Base-by-base conservation (phyloP, 2,888 invertebrate species). In the Dilophus febrilis region DNA sequence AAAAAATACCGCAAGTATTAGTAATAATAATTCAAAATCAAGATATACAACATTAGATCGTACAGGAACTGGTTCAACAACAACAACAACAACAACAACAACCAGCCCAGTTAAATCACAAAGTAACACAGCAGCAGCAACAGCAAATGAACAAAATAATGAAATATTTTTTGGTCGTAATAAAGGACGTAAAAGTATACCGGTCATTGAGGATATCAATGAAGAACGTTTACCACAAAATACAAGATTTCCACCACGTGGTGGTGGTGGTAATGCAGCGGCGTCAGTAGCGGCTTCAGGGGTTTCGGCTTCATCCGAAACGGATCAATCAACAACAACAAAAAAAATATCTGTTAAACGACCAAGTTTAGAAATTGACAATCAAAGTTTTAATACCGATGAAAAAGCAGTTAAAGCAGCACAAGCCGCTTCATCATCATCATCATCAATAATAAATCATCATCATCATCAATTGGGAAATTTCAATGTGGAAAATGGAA, bases 231-330 rank as follows among this genome's bases (percentile, higher is more conserved):
- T 86, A 46, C 86, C 86, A 2, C 72, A 76, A n/a, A 83, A 78
- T 53, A 85, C 86, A n/a, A 74, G 86, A 46, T 86, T 85, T 59
- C 84, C 84, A 44, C 81, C 82, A 34, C 76, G 78, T 42, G 73
- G 75, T 48, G 55, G 54, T 18, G 29, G 19, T 37, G 52, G 34
- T 47, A 66, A 65, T 46, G 67, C 22, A 6, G 22, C 8, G 4
- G 22, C 22, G 67, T 54, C 39, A 64, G 65, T 34, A 60, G 58
- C 38, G 57, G 68, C 50, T 58, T 70, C 57, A 57, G 68, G 46
- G 54, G 70, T 57, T 56, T 68, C 58, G 51, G 75, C 54, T 61
- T 68, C 29, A 71, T 55, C 56, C 11, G 57, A 54, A n/a, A 17
- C 27, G n/a, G 35, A 34, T 17, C 40, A 43, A 10, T 13, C 38